phyloP scores from a whole-genome alignment of 2,797 vertebrate genomes.

The Coendou prehensilis region DNA sequence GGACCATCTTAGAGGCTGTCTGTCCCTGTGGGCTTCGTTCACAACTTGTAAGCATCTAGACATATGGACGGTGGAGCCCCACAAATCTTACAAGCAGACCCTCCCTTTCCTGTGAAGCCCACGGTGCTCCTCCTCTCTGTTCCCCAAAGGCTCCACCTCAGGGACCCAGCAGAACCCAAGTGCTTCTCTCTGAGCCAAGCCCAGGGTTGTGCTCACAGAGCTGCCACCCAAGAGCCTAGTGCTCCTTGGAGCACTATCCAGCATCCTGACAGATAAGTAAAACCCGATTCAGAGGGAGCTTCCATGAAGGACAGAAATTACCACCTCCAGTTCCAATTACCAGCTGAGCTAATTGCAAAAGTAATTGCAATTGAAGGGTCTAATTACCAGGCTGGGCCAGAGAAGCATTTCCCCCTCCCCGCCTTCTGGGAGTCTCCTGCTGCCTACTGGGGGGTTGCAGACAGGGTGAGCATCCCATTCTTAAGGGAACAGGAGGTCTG shows the following conservation, averaged over 20 bases:
- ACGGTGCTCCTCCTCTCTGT: neutral
- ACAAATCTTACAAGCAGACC: neutral
- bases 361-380: slow-evolving; percentile 89
- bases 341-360: slow-evolving; percentile 90
- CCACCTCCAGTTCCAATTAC: slow-evolving; percentile 88
- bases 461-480: neutral
- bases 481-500: neutral
- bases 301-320: slow-evolving; percentile 80
- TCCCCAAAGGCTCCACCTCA: neutral
- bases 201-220: accelerated
- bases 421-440: slow-evolving; percentile 64
- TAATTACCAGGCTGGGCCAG: slow-evolving; percentile 88
- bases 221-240: neutral
- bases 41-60: neutral
- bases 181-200: neutral
- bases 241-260: neutral
- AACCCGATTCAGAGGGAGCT: slow-evolving; percentile 37
- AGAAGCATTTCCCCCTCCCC: slow-evolving; percentile 77
- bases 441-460: slow-evolving; percentile 40
- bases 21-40: neutral
- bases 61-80: neutral
- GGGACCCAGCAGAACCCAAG: neutral
- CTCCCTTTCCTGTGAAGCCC: neutral
- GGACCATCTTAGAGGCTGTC: neutral
- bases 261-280: slow-evolving; percentile 36